Base-by-base conservation (phyloP, 2,888 invertebrate genomes). In the Pemphredon lugubris region DNA sequence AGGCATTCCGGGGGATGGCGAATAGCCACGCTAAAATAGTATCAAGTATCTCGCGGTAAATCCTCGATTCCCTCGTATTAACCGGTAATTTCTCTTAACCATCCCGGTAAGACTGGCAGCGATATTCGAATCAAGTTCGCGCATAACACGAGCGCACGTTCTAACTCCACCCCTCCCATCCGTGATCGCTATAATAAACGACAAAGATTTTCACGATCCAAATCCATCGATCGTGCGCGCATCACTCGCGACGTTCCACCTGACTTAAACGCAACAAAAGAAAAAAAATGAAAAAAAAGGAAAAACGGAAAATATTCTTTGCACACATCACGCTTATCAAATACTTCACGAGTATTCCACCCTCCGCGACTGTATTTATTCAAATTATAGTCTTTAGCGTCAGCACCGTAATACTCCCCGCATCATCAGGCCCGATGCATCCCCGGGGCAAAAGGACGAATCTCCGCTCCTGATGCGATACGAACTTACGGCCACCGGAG, bases 401-500 rank as follows among this genome's bases (percentile, higher is more conserved):
- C 4, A 16, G 18, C 14, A 40, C 54, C 20, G 18, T 42, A 42
- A 42, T 32, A 42, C 30, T 20, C 7, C n/a, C n/a, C 26, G 42
- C 32, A n/a, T 54, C 54, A 54, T 42, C 16, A 30, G 20, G 18
- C 34, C 18, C n/a, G n/a, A n/a, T 40, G 13, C 30, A 54, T 3
- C 18, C 14, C 20, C 21, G 42, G 13, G 42, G 54, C 40, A 54
- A 30, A 20, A 48, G 32, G 40, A 42, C 32, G 42, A 51, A 20
- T 16, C 39, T 32, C 40, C 16, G 39, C 51, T 32, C 7, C 45
- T 21, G 45, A 37, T 48, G 40, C 42, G 14, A 55, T 40, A 40
- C 16, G 18, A 11, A 18, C 7, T 48, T 48, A 21, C 23, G 26
- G 61, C 34, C 37, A 50, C 34, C 44, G 26, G 2, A 37, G 40